Conservation (phyloP, 2,113 vertebrate genomes). For the Hystrix cristata region DNA sequence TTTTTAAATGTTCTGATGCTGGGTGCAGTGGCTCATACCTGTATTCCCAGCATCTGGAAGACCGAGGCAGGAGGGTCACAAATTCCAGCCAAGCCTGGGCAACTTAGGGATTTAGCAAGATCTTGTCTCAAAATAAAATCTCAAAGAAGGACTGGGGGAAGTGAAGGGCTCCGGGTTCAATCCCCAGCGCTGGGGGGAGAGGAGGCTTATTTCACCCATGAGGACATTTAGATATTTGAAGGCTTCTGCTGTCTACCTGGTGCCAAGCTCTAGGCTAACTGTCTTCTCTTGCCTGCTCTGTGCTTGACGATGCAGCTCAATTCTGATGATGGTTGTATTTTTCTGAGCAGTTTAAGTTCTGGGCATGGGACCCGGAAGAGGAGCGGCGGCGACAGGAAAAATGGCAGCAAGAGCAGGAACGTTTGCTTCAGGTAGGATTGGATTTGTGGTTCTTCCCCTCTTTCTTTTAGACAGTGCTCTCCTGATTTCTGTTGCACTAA, state of each 20-base stretch:
- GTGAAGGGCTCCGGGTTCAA: background rate
- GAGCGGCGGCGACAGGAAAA: constrained; percentile 96
- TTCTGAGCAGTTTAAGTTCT: constrained; percentile 92
- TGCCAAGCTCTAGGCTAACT: accelerated
- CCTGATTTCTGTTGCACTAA: background rate
- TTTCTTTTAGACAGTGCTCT: background rate
- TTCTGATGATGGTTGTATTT: constrained; percentile 77
- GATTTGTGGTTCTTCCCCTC: background rate
- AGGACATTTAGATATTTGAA: background rate
- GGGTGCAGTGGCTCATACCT: background rate
- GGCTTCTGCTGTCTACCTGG: background rate
- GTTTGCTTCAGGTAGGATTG: constrained; percentile 95
- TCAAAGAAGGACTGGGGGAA: background rate
- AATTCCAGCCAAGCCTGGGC: background rate
- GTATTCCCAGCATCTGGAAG: background rate
- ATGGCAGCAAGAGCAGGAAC: constrained; percentile 98
- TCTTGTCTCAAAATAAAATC: background rate
- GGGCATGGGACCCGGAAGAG: constrained; percentile 98
- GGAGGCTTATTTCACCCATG: background rate
- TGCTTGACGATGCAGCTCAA: background rate
- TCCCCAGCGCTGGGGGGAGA: background rate
- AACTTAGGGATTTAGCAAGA: background rate
- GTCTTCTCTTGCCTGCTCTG: background rate
- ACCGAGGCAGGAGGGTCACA: background rate
- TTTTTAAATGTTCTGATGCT: background rate